Conservation (phyloP, 2,113 vertebrate genomes). For the Zeus faber region DNA sequence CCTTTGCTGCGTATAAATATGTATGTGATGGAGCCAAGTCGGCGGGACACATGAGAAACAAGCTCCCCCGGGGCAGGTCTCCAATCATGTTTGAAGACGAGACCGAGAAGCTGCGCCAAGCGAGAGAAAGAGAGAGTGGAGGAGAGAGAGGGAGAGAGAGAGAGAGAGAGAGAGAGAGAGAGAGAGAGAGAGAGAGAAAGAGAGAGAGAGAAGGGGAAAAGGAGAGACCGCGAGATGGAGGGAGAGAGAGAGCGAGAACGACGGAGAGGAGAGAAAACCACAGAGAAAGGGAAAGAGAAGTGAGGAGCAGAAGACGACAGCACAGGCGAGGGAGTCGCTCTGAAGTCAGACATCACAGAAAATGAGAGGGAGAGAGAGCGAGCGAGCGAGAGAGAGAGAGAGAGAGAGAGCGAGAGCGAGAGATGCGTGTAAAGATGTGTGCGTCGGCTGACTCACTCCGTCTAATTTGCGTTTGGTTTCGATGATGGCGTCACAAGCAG, state of each 20-base stretch:
- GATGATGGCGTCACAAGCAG: neutral
- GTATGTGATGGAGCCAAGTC: neutral
- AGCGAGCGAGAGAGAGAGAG: too few relatives aligned
- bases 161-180: neutral
- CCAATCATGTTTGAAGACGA: neutral
- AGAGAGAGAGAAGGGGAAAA: too few relatives aligned
- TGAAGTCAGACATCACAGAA: neutral
- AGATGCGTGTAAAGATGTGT: too few relatives aligned
- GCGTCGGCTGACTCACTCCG: neutral
- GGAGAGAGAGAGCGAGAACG: neutral
- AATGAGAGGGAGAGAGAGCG: neutral
- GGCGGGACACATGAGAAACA: conserved; percentile 6
- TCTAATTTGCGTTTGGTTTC: neutral
- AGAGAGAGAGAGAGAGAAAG: neutral
- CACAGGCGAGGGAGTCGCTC: too few relatives aligned
- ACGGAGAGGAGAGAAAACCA: neutral
- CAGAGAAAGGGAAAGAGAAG: too few relatives aligned
- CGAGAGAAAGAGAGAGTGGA: neutral
- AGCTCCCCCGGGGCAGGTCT: neutral
- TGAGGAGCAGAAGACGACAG: neutral
- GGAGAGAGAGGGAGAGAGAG: neutral
- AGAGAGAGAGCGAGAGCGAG: neutral
- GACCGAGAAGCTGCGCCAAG: too few relatives aligned
- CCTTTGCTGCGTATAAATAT: conserved; percentile 8
- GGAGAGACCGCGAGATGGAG: too few relatives aligned